Conservation (phyloP, 2,888 invertebrate genomes). For the Pseudolycoriella hygida region DNA sequence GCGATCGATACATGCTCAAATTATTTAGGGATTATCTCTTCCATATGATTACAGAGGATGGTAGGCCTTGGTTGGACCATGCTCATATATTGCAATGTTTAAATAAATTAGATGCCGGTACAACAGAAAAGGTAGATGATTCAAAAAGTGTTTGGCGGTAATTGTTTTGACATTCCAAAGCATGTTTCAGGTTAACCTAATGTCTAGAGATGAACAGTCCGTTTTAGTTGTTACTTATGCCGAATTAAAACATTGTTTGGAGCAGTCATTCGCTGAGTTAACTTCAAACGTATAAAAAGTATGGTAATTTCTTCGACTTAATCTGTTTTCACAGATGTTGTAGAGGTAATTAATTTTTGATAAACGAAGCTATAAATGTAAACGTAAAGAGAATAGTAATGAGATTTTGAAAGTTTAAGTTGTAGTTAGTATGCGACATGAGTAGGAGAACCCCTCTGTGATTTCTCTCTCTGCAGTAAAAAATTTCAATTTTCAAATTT, state of each 20-base stretch:
- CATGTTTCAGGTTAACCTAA: constrained; percentile 59
- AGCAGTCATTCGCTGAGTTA: constrained; percentile 78
- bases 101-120: constrained; percentile 79
- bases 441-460: no score
- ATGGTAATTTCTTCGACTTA: no score
- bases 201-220: constrained; percentile 93
- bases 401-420: no score
- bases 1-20: constrained; percentile 95
- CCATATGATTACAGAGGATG: constrained; percentile 85
- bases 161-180: constrained; percentile 4
- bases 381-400: no score
- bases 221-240: constrained; percentile 88
- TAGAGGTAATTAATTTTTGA: no score
- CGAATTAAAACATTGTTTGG: constrained; percentile 88
- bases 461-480: no score
- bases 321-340: no score
- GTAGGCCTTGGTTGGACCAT: constrained; percentile 91
- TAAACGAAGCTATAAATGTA: no score
- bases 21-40: constrained; percentile 94
- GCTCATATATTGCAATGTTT: constrained; percentile 86
- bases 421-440: no score
- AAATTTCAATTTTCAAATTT: no score
- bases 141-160: not conserved
- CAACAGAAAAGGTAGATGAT: constrained; percentile 48
- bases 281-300: constrained; percentile 16